A percentile compares a stretch with the other conserved stretches of the same genome.
These are phyloP conservation scores for Acinonyx jubatus DNA, from an alignment of 2,113 vertebrate species.

Conservation along the genomic window DNA sequence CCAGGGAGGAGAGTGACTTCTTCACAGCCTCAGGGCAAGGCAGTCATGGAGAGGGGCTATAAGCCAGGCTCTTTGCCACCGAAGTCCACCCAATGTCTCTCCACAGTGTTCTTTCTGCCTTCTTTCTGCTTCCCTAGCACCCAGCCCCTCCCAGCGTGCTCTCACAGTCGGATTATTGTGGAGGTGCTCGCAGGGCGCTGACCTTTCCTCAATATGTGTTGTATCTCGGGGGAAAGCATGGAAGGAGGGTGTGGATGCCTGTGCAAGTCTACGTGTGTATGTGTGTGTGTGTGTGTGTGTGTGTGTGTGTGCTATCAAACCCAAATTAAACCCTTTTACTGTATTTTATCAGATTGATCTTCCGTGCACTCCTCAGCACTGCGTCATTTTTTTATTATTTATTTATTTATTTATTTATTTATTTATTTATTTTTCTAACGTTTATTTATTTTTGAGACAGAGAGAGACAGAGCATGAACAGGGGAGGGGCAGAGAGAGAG, in stretches of 20 bases:
- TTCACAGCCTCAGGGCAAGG: accelerated
- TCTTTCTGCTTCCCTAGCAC: neutral
- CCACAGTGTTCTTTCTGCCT: neutral
- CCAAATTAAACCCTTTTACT: constrained; percentile 83
- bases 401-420: too few species aligned
- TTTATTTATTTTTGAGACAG: too few species aligned
- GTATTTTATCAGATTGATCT: constrained; percentile 85
- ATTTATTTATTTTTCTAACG: too few species aligned
- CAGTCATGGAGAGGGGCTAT: accelerated
- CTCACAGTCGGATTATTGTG: constrained; percentile 10
- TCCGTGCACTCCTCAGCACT: constrained; percentile 76
- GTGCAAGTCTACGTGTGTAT: constrained; percentile 37
- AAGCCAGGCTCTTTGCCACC: too few species aligned
- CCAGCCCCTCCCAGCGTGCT: neutral
- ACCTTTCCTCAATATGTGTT: constrained; percentile 23
- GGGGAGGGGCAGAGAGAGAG: too few species aligned
- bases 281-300: neutral
- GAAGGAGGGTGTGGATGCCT: neutral
- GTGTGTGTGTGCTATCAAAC: constrained; percentile 58
- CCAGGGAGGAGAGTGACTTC: neutral
- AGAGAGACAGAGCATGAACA: too few species aligned
- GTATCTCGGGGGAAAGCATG: neutral
- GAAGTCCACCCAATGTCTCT: neutral
- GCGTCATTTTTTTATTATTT: constrained; percentile 81
- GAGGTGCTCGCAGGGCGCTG: neutral